These are phyloP conservation scores for Rhombomys opimus DNA, from an alignment of 2,113 vertebrate species.

Conservation along the genomic window DNA sequence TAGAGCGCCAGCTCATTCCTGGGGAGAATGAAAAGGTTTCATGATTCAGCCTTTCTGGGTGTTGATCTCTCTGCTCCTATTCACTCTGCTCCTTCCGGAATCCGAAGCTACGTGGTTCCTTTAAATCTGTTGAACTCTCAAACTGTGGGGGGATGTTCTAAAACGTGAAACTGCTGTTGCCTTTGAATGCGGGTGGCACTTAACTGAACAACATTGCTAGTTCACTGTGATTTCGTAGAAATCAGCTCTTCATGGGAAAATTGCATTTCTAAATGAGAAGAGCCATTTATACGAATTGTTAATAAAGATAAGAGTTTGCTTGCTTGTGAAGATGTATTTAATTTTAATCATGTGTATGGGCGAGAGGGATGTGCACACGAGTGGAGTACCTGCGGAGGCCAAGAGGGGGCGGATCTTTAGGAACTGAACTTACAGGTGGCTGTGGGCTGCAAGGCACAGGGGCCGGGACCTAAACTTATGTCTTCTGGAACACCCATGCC, in stretches of 20 bases:
- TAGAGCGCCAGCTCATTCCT: slow-evolving; percentile 35
- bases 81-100: neutral
- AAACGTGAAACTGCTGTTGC: neutral
- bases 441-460: too few species aligned
- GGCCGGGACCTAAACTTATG: neutral
- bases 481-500: too few species aligned
- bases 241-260: neutral
- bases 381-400: too few species aligned
- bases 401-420: neutral
- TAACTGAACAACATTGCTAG: neutral
- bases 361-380: neutral
- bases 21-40: slow-evolving; percentile 32
- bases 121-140: slow-evolving; percentile 4
- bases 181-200: neutral
- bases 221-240: neutral
- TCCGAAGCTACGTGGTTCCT: neutral
- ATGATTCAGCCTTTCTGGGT: neutral
- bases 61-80: neutral
- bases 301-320: neutral
- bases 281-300: neutral
- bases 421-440: neutral
- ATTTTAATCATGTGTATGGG: neutral
- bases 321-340: neutral
- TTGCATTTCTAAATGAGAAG: neutral
- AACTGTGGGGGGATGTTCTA: slow-evolving; percentile 14